These are phyloP conservation scores for Otis tarda DNA, from an alignment of 2,113 vertebrate species.

Conservation along the genomic window DNA sequence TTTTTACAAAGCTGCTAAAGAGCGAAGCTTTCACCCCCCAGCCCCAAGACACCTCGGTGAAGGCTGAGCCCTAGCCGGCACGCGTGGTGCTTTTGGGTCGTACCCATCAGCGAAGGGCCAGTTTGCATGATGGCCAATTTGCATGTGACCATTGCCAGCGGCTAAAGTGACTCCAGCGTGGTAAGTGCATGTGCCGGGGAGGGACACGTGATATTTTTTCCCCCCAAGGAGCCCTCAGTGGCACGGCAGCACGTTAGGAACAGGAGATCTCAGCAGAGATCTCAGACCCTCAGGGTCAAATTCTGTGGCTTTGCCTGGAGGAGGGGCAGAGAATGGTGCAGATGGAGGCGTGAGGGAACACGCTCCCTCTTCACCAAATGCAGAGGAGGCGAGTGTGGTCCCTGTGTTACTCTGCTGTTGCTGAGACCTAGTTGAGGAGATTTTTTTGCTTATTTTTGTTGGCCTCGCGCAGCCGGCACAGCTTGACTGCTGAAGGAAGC, in stretches of 20 bases:
- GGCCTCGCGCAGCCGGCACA: accelerated
- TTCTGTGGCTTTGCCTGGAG: background rate
- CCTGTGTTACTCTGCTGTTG: background rate
- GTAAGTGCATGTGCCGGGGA: accelerated
- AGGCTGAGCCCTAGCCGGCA: accelerated
- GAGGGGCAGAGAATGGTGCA: background rate
- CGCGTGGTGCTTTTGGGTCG: background rate
- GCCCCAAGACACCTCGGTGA: accelerated
- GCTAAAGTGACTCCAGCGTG: background rate
- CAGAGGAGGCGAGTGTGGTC: accelerated
- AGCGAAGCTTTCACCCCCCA: accelerated
- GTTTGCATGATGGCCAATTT: background rate
- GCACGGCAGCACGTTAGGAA: accelerated
- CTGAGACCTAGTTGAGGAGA: accelerated
- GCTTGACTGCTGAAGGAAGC: background rate
- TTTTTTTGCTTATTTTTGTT: background rate
- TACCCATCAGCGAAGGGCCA: background rate
- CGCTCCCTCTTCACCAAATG: accelerated
- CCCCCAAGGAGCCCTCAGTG: background rate
- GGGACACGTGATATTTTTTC: accelerated
- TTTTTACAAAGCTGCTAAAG: background rate
- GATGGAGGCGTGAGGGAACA: background rate
- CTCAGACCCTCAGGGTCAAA: background rate
- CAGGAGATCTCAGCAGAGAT: background rate
- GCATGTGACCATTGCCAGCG: background rate